Evolutionary conservation across 2,113 vertebrate genomes (phyloP), one percentile per base, ranked within the genome.

Genomic region (Spea multiplicata): DNA sequence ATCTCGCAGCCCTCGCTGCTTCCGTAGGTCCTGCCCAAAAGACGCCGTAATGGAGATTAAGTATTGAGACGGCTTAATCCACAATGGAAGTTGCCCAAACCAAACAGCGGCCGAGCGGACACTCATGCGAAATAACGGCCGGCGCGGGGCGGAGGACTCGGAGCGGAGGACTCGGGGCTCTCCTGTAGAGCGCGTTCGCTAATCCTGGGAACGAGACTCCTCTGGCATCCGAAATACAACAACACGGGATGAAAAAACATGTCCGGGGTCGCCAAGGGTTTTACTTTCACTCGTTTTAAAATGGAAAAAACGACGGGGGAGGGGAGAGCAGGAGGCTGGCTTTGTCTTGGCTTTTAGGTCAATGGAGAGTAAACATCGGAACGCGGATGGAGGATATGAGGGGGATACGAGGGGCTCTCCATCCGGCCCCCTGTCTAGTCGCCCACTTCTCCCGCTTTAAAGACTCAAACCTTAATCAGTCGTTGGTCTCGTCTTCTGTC

Each of bases 1-100:
- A 45, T 53, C 73, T 74, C 14, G 73, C 57, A 74, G 73, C 73
- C 73, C n/a, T 65, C 62, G 44, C 49, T 14, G 48, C 73, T 70
- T 44, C 75, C 64, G 53, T 59, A 44, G 53, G 66, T 44, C 46
- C 44, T 6, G 10, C 46, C 70, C 75, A 77, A 61, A 68, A 71
- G 75, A 70, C 66, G 62, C 75, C 9, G 45, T 77, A 78, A 71
- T 45, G 59, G 76, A 65, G 76, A 78, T 78, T 78, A 71, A 78
- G 66, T 50, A 65, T 65, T 66, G 73, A 67, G 64, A 47, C 49
- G 7, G 55, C 75, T 71, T 66, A 78, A 78, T 78, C 67, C 76
- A 30, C 68, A 52, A 64, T 71, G 76, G 68, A 78, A 77, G 62
- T 71, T 44, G 14, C 66, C 75, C 66, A 77, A 77, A 69, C 53